phyloP scores from a whole-genome alignment of 1,140 invertebrate species.

The Hyles vespertilio region DNA sequence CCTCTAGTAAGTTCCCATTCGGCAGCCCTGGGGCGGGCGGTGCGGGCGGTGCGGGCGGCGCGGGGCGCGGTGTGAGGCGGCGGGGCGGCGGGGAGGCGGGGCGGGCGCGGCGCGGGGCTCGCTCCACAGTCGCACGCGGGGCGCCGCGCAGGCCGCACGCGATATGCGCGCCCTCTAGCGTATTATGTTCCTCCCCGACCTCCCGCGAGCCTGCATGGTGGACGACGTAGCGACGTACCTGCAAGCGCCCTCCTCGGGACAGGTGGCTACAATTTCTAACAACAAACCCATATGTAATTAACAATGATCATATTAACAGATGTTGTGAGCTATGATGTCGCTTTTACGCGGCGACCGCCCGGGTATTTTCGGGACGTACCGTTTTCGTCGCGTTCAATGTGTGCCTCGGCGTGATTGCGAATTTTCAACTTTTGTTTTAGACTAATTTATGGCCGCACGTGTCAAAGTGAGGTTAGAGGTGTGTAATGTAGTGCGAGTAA shows the following conservation, averaged over 20 bases:
- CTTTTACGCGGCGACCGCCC: conserved; percentile 62
- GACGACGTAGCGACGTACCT: conserved; percentile 73
- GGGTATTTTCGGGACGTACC: conserved; percentile 68
- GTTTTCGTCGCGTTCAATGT: conserved; percentile 31
- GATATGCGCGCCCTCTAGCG: conserved; percentile 65
- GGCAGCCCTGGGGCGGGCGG: conserved; percentile 43
- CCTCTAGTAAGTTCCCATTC: conserved; percentile 34
- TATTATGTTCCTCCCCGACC: conserved; percentile 73
- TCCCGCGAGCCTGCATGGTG: conserved; percentile 73
- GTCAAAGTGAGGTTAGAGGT: conserved; percentile 25
- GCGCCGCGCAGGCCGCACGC: conserved; percentile 62
- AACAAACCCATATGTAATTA: conserved; percentile 75
- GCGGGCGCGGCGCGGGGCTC: conserved; percentile 10
- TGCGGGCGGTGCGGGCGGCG: conserved; percentile 17
- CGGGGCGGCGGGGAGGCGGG: conserved; percentile 30
- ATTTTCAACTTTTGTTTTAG: too few species aligned
- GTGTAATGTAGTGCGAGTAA: neutral
- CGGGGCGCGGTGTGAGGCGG: conserved; percentile 15
- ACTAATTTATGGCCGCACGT: conserved; percentile 32
- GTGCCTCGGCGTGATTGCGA: neutral
- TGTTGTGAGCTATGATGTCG: conserved; percentile 72
- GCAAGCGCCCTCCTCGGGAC: conserved; percentile 73
- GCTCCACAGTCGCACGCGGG: conserved; percentile 25
- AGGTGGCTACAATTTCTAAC: conserved; percentile 73
- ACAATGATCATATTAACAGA: conserved; percentile 75